These are phyloP conservation scores for Oryzias celebensis DNA, from an alignment of 2,113 vertebrate species.

Conservation along the genomic window DNA sequence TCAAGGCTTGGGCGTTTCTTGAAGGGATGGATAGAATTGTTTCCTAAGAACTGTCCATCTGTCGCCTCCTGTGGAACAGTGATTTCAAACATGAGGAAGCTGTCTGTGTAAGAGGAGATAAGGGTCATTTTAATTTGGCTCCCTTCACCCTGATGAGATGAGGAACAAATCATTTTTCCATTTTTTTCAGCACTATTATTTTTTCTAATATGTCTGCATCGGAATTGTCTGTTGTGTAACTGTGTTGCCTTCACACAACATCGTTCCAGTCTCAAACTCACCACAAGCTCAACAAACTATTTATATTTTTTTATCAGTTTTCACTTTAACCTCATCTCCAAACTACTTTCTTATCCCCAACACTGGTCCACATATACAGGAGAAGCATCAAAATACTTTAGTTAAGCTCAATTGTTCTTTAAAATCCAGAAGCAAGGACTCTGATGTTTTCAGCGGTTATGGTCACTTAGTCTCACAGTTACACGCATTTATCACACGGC, in stretches of 20 bases:
- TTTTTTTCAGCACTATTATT: conserved; percentile 18
- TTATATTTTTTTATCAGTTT: no score
- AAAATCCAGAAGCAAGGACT: no score
- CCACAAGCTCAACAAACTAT: not conserved
- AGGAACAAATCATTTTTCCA: conserved; percentile 26
- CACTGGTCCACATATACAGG: no score
- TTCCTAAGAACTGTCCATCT: conserved; percentile 29
- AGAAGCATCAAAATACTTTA: no score
- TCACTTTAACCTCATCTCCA: no score
- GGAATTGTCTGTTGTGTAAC: conserved; percentile 9
- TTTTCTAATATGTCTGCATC: conserved; percentile 9
- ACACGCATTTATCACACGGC: no score
- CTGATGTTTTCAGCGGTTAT: no score
- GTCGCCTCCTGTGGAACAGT: conserved; percentile 23
- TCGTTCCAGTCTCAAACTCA: conserved; percentile 30
- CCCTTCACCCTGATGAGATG: conserved; percentile 45
- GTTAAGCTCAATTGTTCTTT: no score
- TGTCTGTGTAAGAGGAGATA: conserved; percentile 53
- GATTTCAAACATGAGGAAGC: conserved; percentile 50
- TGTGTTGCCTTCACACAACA: conserved; percentile 24
- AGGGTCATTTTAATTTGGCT: conserved; percentile 49
- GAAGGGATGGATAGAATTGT: conserved; percentile 70
- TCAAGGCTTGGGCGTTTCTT: conserved; percentile 75
- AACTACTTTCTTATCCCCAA: no score
- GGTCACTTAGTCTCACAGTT: no score